Conservation (phyloP, 2,797 vertebrate genomes). For the Numenius phaeopus region DNA sequence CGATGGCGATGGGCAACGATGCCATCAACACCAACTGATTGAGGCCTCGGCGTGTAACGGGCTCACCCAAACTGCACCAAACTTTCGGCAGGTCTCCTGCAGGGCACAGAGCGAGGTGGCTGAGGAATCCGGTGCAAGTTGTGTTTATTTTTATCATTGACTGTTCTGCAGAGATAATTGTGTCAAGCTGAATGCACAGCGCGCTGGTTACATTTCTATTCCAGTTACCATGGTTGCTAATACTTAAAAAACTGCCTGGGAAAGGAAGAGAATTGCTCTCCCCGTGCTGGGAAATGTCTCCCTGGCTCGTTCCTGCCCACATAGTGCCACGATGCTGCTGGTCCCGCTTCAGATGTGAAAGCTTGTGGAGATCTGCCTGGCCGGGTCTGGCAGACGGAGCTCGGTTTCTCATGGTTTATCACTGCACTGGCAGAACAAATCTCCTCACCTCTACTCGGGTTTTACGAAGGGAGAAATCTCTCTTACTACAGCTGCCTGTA, state of each 20-base stretch:
- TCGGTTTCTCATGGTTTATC: neutral
- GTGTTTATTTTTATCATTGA: slow-evolving; percentile 45
- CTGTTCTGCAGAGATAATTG: slow-evolving; percentile 53
- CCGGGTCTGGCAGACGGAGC: neutral
- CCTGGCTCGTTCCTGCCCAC: slow-evolving; percentile 67
- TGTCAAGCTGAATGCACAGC: slow-evolving; percentile 50
- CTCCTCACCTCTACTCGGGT: neutral
- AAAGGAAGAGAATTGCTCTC: slow-evolving; percentile 69
- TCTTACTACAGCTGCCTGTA: neutral
- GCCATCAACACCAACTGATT: accelerated
- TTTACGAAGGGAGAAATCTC: neutral
- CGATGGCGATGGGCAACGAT: neutral
- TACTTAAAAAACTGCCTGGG: slow-evolving; percentile 68
- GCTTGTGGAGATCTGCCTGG: neutral
- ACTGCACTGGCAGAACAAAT: neutral
- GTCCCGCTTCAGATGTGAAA: slow-evolving; percentile 22
- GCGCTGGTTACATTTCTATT: slow-evolving; percentile 39
- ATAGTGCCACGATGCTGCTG: slow-evolving; percentile 41
- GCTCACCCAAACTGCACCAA: accelerated
- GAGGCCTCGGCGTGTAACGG: accelerated
- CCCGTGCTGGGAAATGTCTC: slow-evolving; percentile 56
- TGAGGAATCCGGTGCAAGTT: slow-evolving; percentile 14
- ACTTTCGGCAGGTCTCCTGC: neutral
- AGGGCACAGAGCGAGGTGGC: neutral
- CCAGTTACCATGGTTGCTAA: slow-evolving; percentile 77